Conservation (phyloP, 2,113 vertebrate species). For the Cercopithecus mona region DNA sequence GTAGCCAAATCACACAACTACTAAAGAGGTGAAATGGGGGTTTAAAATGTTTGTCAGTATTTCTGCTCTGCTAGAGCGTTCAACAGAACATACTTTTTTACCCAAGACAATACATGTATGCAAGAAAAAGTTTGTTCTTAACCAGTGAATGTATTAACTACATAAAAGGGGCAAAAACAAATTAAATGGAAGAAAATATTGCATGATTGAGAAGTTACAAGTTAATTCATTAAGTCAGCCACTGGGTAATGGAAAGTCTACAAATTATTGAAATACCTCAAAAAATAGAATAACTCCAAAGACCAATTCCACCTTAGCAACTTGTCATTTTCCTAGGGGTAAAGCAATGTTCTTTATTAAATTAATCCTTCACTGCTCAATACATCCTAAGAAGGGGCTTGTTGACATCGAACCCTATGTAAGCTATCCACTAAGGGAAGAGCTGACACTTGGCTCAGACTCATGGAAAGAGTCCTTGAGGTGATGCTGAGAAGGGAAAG, state of each 20-base stretch:
- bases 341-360: not conserved
- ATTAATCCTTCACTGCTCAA: not conserved
- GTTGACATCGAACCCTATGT: not conserved
- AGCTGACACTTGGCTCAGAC: not conserved
- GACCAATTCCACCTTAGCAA: not conserved
- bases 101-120: not conserved
- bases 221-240: not conserved
- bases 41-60: slow-evolving; percentile 5
- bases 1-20: not conserved
- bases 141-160: not conserved
- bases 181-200: not conserved
- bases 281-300: not conserved
- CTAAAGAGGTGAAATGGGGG: not conserved
- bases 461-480: not conserved
- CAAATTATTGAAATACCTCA: not conserved
- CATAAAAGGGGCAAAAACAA: not conserved
- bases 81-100: not conserved
- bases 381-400: not conserved
- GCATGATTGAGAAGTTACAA: not conserved
- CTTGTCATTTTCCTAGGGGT: not conserved
- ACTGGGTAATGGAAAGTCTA: not conserved
- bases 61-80: not conserved
- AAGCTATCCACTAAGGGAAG: not conserved
- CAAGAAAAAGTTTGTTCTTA: not conserved
- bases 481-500: not conserved